Conservation (phyloP, 2,113 vertebrate genomes). For the Tyrannus savana region DNA sequence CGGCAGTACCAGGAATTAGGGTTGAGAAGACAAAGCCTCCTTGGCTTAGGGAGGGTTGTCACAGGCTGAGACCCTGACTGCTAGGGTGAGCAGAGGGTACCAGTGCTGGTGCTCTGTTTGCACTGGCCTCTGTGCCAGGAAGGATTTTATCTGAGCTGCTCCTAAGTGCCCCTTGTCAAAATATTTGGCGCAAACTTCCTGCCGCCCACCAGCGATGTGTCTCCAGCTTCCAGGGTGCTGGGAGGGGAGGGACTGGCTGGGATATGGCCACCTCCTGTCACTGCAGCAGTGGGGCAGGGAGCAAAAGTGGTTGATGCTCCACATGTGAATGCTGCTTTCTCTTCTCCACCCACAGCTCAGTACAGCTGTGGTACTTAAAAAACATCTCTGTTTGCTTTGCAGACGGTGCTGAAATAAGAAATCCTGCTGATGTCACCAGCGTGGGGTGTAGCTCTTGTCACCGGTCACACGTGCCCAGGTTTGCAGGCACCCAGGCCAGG, state of each 20-base stretch:
- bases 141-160: background rate
- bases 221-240: background rate
- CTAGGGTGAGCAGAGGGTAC: background rate
- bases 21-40: background rate
- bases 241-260: rapidly evolving
- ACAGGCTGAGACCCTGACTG: rapidly evolving
- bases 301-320: rapidly evolving
- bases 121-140: background rate
- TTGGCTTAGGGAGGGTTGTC: background rate
- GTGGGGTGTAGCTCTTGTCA: background rate
- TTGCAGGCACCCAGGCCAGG: background rate
- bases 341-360: background rate
- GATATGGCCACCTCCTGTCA: background rate
- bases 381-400: background rate
- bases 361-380: background rate
- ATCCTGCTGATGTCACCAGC: background rate
- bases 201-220: rapidly evolving
- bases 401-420: background rate
- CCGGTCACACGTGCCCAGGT: background rate
- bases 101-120: background rate
- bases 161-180: constrained; percentile 17
- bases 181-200: background rate
- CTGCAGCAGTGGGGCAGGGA: background rate
- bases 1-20: background rate
- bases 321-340: background rate